Evolutionary conservation across 2,113 vertebrate genomes (phyloP), one percentile per base, ranked within the genome.

Genomic region (Calypte anna): DNA sequence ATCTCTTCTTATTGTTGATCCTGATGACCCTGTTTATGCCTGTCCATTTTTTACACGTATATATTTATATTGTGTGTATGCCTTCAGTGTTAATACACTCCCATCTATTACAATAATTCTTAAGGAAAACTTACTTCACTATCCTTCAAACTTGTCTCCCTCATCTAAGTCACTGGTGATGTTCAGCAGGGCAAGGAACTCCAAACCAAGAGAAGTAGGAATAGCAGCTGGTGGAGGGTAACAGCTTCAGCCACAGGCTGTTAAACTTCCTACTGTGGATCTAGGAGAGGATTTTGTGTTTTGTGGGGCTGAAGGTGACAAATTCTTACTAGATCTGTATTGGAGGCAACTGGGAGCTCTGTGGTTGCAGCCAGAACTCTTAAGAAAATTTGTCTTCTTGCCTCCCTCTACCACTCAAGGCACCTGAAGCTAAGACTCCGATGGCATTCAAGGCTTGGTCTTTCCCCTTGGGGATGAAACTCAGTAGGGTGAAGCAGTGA

Each of bases 111-210:
- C 15, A 55, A 62, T 85, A 61, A 17, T 85, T 82, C n/a, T 24
- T 48, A 53, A 61, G 31, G 50, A 76, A 88, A 68, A 38, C 25
- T 74, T 62, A 19, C 4, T 72, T 78, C 13, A 15, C 10, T 25
- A 1, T 90, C 15, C 25, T 84, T 87, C 24, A 51, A 7, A 33
- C 17, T 63, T 68, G 9, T 55, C 18, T 85, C 1, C 31, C 53
- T 88, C 24, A 16, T 55, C 38, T 72, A 13, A 59, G 22, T 70
- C 43, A 38, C 31, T 43, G 22, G 17, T 79, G 17, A 15, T 68
- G 12, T 16, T 82, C 46, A 67, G 22, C 0, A 0, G n/a, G 0
- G 0, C 40, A 67, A 66, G 21, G 73, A 83, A 12, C 18, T 77
- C n/a, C 30, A 15, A 40, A 77, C 61, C 38, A 77, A 6, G 21